phyloP scores from a whole-genome alignment of 1,140 invertebrate genomes.

The Brachionus asplanchnoidis region DNA sequence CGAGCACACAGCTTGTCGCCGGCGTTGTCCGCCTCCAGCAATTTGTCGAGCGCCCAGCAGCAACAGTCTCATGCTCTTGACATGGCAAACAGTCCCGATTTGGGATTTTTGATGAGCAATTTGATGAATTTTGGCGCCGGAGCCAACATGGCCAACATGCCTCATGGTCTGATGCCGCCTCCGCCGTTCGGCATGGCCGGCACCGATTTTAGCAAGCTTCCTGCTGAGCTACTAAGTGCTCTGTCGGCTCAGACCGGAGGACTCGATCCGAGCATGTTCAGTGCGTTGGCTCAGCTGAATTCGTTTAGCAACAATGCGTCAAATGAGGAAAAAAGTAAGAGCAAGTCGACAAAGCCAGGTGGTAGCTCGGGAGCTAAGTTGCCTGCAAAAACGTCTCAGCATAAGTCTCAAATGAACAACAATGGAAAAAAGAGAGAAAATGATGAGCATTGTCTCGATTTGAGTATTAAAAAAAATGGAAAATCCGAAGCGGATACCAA shows the following conservation, averaged over 20 bases:
- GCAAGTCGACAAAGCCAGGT: neutral
- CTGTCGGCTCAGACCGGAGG: neutral
- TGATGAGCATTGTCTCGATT: slow-evolving; percentile 33
- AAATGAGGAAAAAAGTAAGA: neutral
- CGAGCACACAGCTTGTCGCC: slow-evolving; percentile 31
- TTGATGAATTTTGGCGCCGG: slow-evolving; percentile 24
- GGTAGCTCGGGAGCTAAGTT: neutral
- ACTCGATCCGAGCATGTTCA: slow-evolving; percentile 33
- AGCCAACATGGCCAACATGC: neutral
- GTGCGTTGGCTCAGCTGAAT: slow-evolving; percentile 22
- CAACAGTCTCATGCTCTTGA: neutral
- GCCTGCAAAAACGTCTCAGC: neutral
- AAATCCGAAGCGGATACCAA: neutral
- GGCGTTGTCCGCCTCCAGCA: neutral
- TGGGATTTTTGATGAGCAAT: slow-evolving; percentile 31
- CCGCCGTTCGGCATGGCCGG: neutral
- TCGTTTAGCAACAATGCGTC: neutral
- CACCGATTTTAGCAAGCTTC: slow-evolving; percentile 16
- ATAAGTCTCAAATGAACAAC: neutral
- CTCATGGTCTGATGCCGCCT: neutral
- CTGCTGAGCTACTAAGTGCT: neutral
- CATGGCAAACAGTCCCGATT: neutral
- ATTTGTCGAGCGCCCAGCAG: slow-evolving; percentile 10
- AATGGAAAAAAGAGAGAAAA: neutral
- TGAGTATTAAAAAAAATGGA: slow-evolving; percentile 22